Evolutionary conservation across 2,113 vertebrate species (phyloP), one percentile per base, ranked within the genome.

Genomic region (Acanthochromis polyacanthus): DNA sequence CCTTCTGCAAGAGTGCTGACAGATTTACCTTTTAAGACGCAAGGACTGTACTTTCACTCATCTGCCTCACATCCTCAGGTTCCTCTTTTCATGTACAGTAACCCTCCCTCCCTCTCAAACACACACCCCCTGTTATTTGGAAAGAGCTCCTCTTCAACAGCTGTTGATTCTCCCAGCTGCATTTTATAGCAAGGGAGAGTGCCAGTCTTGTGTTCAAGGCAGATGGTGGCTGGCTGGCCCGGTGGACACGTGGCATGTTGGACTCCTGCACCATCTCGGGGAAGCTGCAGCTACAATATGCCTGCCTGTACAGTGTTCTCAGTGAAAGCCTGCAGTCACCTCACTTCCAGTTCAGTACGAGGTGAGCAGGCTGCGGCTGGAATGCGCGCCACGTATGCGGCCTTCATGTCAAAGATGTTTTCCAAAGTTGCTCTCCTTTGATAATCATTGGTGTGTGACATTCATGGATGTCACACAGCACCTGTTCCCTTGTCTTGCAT

Each of bases 151-250:
- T 91, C 86, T 89, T 69, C 68, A 74, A 66, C 92, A 92, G 91
- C 89, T 93, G 92, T 88, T 85, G 84, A 78, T 73, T 80, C 83
- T 80, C 82, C 87, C 89, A 75, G 86, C 86, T 87, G 85, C 77
- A 75, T 90, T 89, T 92, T 71, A 91, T 63, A 75, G 76, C 65
- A 40, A 81, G 86, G 38, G 76, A 80, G 82, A 83, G 77, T 89
- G 90, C 88, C 90, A 90, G 89, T 78, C 83, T 84, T 22, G 84
- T 90, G 82, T 88, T 75, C 7, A 4, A 83, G 88, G 88, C 93
- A 93, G 92, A 94, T 93, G 91, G 90, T 52, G 78, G 83, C 90
- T 72, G 85, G 87, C 82, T 58, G 76, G 87, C 82, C 78, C 56
- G 0, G 62, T 20, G 75, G 80, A 93, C 93, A 92, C 90, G 88